Evolutionary conservation across 2,113 vertebrate species (phyloP).

Genomic region (Tauraco erythrolophus): DNA sequence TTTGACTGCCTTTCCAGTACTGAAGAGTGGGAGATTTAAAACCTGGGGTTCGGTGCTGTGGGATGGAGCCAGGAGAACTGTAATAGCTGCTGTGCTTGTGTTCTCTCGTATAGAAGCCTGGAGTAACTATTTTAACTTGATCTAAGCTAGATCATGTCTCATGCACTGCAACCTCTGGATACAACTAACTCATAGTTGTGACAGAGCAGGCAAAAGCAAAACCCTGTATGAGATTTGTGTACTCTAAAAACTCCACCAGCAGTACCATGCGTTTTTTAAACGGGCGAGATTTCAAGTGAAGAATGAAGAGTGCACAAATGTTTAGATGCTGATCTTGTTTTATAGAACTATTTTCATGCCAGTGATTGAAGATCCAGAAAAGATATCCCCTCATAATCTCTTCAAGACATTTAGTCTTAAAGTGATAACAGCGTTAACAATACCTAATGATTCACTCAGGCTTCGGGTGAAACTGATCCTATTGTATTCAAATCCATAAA

Average conservation of each 20-base stretch:
- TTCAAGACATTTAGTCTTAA: neutral
- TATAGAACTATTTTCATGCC: neutral
- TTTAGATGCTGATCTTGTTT: slow-evolving; percentile 1
- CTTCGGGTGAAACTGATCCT: neutral
- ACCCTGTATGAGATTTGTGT: neutral
- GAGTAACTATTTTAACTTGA: neutral
- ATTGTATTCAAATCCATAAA: neutral
- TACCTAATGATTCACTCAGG: neutral
- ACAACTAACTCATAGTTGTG: neutral
- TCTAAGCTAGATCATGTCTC: neutral
- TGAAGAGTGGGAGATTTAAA: neutral
- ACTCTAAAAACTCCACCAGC: neutral
- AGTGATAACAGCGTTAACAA: neutral
- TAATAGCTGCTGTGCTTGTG: neutral
- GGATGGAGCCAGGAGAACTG: neutral
- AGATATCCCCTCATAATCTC: neutral
- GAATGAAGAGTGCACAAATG: neutral
- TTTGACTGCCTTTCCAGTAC: neutral
- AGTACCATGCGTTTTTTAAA: neutral
- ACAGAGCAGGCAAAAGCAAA: neutral
- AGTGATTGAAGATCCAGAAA: neutral
- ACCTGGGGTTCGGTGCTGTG: neutral
- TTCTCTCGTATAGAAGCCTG: neutral
- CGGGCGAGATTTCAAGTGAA: neutral
- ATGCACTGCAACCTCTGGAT: neutral